Conservation (phyloP, 2,113 vertebrate genomes). For the Tachuris rubrigastra region DNA sequence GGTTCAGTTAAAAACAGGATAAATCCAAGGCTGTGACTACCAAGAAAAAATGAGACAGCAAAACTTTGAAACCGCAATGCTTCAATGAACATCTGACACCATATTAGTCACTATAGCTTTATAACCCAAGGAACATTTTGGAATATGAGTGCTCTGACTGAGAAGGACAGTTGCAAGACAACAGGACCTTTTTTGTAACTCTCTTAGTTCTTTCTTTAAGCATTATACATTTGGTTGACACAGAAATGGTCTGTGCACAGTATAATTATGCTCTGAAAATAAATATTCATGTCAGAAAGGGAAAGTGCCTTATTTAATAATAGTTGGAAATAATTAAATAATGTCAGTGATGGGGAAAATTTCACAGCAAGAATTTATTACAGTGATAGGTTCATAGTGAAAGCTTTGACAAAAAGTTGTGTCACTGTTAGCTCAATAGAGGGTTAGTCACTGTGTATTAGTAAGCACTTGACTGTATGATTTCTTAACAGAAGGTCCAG, state of each 20-base stretch:
- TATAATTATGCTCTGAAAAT: not conserved
- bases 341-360: not conserved
- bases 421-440: constrained; percentile 12
- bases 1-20: not conserved
- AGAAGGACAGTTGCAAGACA: not conserved
- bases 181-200: not conserved
- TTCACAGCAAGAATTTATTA: not conserved
- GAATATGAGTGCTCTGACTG: not conserved
- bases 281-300: not conserved
- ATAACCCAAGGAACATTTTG: not conserved
- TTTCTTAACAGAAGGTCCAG: constrained; percentile 43
- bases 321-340: not conserved
- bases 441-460: constrained; percentile 44
- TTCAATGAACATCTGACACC: not conserved
- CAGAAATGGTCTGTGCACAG: not conserved
- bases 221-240: not conserved
- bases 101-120: not conserved
- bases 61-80: not conserved
- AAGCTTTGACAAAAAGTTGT: constrained; percentile 36
- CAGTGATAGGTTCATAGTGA: not conserved
- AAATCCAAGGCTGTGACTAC: not conserved
- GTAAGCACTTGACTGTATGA: not conserved
- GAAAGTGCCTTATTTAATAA: not conserved
- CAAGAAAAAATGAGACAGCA: not conserved
- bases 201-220: not conserved